Evolutionary conservation across 2,113 vertebrate species (phyloP).

Genomic region (Paraplagusia blochii): DNA sequence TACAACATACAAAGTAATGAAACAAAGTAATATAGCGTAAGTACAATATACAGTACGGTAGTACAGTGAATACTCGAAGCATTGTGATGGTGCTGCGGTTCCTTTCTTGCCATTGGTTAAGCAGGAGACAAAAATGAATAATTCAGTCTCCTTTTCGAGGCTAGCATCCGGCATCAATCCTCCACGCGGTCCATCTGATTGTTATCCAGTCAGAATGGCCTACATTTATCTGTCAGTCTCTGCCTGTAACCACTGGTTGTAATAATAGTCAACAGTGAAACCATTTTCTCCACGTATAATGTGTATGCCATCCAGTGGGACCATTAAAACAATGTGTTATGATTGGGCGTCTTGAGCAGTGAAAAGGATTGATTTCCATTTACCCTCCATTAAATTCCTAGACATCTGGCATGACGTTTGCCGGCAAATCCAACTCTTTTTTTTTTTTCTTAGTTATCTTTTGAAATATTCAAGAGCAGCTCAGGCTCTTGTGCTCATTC

Average conservation of each 20-base stretch:
- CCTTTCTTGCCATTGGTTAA: no score
- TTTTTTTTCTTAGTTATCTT: conserved; percentile 70
- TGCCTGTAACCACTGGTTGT: conserved; percentile 48
- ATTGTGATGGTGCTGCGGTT: no score
- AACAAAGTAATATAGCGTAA: no score
- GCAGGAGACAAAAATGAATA: conserved; percentile 6
- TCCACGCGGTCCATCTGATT: conserved; percentile 17
- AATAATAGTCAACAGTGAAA: conserved; percentile 51
- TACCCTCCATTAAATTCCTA: conserved; percentile 73
- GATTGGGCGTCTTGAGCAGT: conserved; percentile 79
- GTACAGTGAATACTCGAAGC: no score
- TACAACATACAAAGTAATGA: no score
- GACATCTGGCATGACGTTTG: conserved; percentile 77
- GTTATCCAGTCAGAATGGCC: conserved; percentile 26
- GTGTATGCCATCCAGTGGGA: conserved; percentile 52
- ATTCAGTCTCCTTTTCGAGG: conserved; percentile 23
- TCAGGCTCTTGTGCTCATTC: conserved; percentile 68
- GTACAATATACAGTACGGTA: no score
- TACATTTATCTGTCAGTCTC: conserved; percentile 42
- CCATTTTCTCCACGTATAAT: conserved; percentile 50
- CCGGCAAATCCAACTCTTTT: conserved; percentile 30
- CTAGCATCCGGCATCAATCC: conserved; percentile 22
- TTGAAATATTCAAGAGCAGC: conserved; percentile 82
- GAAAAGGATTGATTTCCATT: conserved; percentile 78
- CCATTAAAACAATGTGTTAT: conserved; percentile 75